Evolutionary conservation across 2,113 vertebrate genomes (phyloP), one percentile per base, ranked within the genome.

Genomic region (Trachemys scripta): DNA sequence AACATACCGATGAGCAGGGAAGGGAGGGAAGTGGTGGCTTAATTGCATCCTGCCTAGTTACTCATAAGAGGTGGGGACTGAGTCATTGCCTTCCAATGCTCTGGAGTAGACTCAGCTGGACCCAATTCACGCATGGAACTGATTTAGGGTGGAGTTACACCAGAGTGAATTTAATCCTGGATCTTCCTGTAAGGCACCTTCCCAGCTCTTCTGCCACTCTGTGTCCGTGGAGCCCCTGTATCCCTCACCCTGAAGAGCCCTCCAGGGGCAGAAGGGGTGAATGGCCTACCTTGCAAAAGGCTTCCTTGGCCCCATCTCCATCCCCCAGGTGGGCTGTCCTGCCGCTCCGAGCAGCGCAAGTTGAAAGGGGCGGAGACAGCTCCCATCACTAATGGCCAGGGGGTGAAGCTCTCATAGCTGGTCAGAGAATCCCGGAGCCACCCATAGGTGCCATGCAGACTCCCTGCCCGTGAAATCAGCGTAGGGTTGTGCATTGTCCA

Each of bases 21-120:
- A 82, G 88, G 80, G 90, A 95, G 42, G 47, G 38, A 65, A 86
- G 96, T 88, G 93, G 88, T 76, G 51, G 12, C 47, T 1, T 95
- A 94, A 96, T 95, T 95, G 80, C 87, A 85, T 38, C 90, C 49
- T 76, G 91, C 19, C 25, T 54, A 78, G 89, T 97, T 92, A 85
- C 24, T 78, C 51, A 19, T 8, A 0, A 90, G 92, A 95, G 96
- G 90, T 85, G 94, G 90, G 85, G 0, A 0, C 78, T 97, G 97
- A 97, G 89, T 98, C 96, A 97, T 9, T 4, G 1, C 89, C 92
- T 1, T 3, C 65, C 54, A 8, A 1, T 51, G 82, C 87, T 88
- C 93, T 1, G 1, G 31, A 8, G 1, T 3, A 27, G 31, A 0
- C 0, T 0, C 2, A 42, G 82, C 50, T 11, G 27, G 35, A 17